Base-by-base conservation (phyloP, 2,113 vertebrate species). In the Gobiocypris rarus region DNA sequence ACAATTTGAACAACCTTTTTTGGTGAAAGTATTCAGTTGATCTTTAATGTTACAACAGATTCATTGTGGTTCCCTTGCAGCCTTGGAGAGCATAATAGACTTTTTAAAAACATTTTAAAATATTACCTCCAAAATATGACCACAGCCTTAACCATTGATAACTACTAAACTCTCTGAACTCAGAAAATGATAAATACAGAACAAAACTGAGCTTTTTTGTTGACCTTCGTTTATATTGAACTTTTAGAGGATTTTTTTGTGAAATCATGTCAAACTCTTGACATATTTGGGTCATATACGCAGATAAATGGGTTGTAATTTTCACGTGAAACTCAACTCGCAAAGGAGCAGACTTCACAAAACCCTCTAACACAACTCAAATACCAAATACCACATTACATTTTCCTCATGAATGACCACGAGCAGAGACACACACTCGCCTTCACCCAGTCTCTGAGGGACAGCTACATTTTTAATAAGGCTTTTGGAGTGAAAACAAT, bases 401-500 rank as follows among this genome's bases (percentile, higher is more conserved):
- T 71, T 70, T 73, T 59, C 34, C 52, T 73, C 65, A 59, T 84
- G 83, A 79, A 50, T 84, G 74, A 79, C 83, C 75, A 71, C 63
- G 38, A 76, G 65, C 63, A 58, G 50, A 24, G 50, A 58, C 83
- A 45, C 65, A 61, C 65, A 61, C 61, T 69, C 34, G 24, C 34
- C 74, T 50, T 75, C 61, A 58, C 70, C 59, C 69, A 75, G 63
- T 82, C 58, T 69, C 56, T 74, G 34, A 80, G 80, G 80, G 83
- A 26, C 48, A 31, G 56, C 48, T 87, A 61, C 10, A 85, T 85
- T 85, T 87, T 87, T 85, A 75, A 87, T 87, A 80, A 83, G 83
- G 10, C 26, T 83, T 85, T 87, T 83, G 80, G 75, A 87, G 76
- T 85, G 69, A 87, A 87, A 87, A 84, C 86, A 84, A 82, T 84